These are phyloP conservation scores for Cerceris rybyensis DNA, from an alignment of 2,888 invertebrate genomes.

Conservation along the genomic window DNA sequence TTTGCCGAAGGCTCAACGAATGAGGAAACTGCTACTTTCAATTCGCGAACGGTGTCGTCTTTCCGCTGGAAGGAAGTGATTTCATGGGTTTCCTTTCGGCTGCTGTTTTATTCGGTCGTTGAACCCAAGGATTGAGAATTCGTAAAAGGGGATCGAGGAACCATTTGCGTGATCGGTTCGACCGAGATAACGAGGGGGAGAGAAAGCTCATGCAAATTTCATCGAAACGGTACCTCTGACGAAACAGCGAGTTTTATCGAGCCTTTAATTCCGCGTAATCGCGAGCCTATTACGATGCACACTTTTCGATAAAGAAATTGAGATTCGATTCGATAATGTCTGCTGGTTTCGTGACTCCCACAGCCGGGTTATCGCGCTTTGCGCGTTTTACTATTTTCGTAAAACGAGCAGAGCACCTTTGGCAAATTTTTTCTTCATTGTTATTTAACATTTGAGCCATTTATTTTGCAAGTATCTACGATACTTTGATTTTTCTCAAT, in stretches of 20 bases:
- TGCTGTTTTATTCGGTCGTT: conserved; percentile 52
- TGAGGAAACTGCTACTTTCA: too few species aligned
- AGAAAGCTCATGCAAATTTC: conserved; percentile 56
- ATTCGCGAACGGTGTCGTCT: not conserved
- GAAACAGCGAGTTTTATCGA: conserved; percentile 53
- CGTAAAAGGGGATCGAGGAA: conserved; percentile 29
- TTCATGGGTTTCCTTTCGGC: conserved; percentile 47
- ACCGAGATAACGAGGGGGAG: conserved; percentile 52
- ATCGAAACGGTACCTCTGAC: conserved; percentile 58
- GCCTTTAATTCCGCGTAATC: conserved; percentile 52
- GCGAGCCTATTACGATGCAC: not conserved
- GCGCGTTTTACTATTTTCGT: too few species aligned
- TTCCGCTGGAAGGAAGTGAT: not conserved
- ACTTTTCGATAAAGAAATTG: too few species aligned
- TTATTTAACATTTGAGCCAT: too few species aligned
- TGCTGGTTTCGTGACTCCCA: too few species aligned
- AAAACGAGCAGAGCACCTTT: too few species aligned
- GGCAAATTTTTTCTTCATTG: too few species aligned
- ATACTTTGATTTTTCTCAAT: too few species aligned
- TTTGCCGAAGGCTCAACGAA: too few species aligned
- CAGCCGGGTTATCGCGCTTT: too few species aligned
- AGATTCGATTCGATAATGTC: too few species aligned
- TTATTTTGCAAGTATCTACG: too few species aligned
- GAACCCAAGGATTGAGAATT: conserved; percentile 44
- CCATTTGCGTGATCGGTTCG: conserved; percentile 59